phyloP scores from a whole-genome alignment of 2,797 vertebrate genomes.

The Synaphobranchus kaupii region DNA sequence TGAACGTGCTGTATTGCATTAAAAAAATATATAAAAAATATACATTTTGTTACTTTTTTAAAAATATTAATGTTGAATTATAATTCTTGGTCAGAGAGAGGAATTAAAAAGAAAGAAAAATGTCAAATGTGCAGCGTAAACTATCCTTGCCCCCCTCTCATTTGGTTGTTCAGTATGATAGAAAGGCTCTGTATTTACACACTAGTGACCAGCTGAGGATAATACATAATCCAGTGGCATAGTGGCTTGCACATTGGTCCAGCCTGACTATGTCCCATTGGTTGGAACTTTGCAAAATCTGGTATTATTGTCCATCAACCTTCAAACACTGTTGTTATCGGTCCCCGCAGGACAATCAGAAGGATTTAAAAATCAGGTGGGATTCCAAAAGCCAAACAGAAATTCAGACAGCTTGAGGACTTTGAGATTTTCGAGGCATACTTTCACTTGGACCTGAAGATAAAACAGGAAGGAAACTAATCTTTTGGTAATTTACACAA shows the following conservation, averaged over 20 bases:
- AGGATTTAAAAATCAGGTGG: constrained; percentile 52
- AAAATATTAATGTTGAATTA: background rate
- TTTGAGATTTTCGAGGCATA: constrained; percentile 63
- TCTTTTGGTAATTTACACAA: constrained; percentile 79
- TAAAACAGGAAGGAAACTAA: constrained; percentile 69
- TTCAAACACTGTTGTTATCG: constrained; percentile 66
- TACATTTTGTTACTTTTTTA: background rate
- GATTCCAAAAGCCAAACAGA: constrained; percentile 45
- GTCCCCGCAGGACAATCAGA: constrained; percentile 66
- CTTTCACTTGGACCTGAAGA: constrained; percentile 66
- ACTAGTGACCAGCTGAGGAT: background rate
- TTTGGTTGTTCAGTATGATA: background rate
- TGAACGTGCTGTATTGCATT: background rate
- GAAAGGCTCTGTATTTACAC: background rate
- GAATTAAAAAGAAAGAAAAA: background rate
- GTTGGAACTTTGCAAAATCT: constrained; percentile 51
- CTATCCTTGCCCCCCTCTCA: background rate
- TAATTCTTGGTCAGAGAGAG: background rate
- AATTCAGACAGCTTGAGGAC: constrained; percentile 53
- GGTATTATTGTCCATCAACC: constrained; percentile 60
- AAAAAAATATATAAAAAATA: too few relatives aligned
- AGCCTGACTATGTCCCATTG: constrained; percentile 41
- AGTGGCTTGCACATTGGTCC: background rate
- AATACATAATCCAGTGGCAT: background rate
- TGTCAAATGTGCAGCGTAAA: background rate